Conservation (phyloP, 2,113 vertebrate species). For the Illadopsis cleaveri region DNA sequence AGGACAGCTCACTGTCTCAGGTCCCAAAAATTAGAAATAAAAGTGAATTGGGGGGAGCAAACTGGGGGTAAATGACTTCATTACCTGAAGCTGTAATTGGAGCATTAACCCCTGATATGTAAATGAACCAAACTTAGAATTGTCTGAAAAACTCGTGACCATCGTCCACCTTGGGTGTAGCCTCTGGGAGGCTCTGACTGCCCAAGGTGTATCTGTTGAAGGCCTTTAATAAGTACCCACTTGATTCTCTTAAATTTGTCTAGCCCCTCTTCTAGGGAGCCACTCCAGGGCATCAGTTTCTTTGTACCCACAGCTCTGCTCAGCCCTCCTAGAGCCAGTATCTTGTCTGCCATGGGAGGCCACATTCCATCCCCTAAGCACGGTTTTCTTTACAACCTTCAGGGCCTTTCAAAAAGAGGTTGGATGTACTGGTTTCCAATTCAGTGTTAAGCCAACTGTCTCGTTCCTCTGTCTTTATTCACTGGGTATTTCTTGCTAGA, state of each 20-base stretch:
- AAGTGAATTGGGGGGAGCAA: background rate
- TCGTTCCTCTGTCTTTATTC: background rate
- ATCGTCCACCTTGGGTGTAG: background rate
- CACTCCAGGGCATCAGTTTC: background rate
- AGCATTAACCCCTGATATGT: accelerated
- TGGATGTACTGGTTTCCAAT: background rate
- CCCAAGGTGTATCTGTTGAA: background rate
- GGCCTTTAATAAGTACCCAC: background rate
- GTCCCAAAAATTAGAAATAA: accelerated
- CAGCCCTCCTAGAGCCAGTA: background rate
- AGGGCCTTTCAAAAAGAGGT: background rate
- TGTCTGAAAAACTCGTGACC: background rate
- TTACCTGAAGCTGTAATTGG: background rate
- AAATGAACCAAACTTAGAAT: background rate
- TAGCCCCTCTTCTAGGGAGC: background rate
- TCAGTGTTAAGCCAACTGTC: background rate
- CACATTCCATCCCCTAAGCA: background rate
- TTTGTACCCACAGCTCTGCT: background rate
- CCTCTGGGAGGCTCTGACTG: background rate
- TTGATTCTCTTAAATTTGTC: background rate
- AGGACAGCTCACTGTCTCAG: background rate
- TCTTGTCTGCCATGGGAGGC: background rate
- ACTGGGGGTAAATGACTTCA: background rate
- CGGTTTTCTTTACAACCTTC: background rate
- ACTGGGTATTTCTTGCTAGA: background rate